A percentile compares a stretch with the other conserved stretches of the same genome.
These are phyloP conservation scores for Sebastes glaucus DNA, from an alignment of 2,797 vertebrate species.

Conservation along the genomic window DNA sequence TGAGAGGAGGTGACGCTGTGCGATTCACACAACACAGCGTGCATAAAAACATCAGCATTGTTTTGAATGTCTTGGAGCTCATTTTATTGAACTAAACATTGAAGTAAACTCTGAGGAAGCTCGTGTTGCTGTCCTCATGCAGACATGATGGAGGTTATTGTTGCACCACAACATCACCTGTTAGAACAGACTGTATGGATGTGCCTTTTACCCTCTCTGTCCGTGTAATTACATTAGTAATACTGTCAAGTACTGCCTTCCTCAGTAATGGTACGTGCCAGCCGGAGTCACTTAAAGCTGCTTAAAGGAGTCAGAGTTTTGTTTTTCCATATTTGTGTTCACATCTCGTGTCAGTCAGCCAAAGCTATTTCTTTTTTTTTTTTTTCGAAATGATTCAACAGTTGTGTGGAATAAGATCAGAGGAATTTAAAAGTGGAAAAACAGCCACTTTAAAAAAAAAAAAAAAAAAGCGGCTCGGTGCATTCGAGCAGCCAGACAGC, in stretches of 20 bases:
- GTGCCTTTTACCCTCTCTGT: neutral
- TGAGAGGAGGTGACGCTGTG: conserved; percentile 1
- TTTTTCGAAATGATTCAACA: conserved; percentile 49
- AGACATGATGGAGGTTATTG: conserved; percentile 1
- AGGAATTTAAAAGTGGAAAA: conserved; percentile 49
- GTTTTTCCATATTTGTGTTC: conserved; percentile 42
- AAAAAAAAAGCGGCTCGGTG: conserved; percentile 17
- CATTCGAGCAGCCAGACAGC: conserved; percentile 65
- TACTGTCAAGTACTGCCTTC: neutral
- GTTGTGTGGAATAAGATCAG: conserved; percentile 53
- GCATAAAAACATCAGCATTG: neutral
- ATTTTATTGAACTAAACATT: neutral
- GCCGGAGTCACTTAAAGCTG: conserved; percentile 30
- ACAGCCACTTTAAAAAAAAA: conserved; percentile 13
- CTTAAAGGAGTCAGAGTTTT: conserved; percentile 41
- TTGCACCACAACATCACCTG: neutral
- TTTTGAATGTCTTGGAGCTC: neutral
- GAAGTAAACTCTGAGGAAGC: neutral
- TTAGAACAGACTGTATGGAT: neutral
- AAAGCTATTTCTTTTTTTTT: neutral
- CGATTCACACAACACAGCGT: neutral
- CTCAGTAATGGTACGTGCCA: conserved; percentile 12
- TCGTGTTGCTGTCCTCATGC: neutral
- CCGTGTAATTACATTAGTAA: conserved; percentile 14
- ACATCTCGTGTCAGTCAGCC: conserved; percentile 37